Base-by-base conservation (phyloP, 2,888 invertebrate species). In the Himalopsyche anomala region DNA sequence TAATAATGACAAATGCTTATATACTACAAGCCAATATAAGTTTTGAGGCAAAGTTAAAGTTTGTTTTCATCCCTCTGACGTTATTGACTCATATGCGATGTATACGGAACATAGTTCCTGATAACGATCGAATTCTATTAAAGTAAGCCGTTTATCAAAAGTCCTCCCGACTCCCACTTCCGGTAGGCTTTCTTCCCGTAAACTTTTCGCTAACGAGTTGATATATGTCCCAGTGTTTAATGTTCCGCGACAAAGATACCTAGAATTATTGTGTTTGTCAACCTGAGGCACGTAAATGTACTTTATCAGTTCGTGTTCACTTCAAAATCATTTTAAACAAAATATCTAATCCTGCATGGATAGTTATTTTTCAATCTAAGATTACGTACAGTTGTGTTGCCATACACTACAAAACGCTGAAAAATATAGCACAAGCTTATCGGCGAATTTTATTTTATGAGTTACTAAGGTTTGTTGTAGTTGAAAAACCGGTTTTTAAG, bases 201-300 rank as follows among this genome's bases (percentile, higher is more conserved):
- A 81, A 84, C 62, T 83, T 83, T 84, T 38, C 19, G 82, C 85
- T 88, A 88, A 88, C 87, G 79, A 82, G 86, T 84, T 86, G 87
- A 88, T 86, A 86, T 85, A 84, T 85, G 85, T 87, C 84, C 84
- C 45, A 82, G 82, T 88, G 88, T 88, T 88, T 85, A 88, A 88
- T 88, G 88, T 88, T 81, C 88, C 55, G 88, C 87, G 84, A 85
- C 84, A 85, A 84, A 88, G 88, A 87, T 88, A 88, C 83, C 62
- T 62, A 62, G 28, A 19, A 62, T 62, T 62, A 62, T 62, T 62
- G 62, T 62, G 62, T 19, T 62, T 62, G 62, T 62, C 62, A 62
- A 62, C 62, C 28, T 62, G 62, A 62, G 62, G 62, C 19, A 62
- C 62, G 62, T 62, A 62, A 28, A 62, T 19, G 62, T 62, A 62